Base-by-base conservation (phyloP, 2,888 invertebrate species). In the Elmis aenea region DNA sequence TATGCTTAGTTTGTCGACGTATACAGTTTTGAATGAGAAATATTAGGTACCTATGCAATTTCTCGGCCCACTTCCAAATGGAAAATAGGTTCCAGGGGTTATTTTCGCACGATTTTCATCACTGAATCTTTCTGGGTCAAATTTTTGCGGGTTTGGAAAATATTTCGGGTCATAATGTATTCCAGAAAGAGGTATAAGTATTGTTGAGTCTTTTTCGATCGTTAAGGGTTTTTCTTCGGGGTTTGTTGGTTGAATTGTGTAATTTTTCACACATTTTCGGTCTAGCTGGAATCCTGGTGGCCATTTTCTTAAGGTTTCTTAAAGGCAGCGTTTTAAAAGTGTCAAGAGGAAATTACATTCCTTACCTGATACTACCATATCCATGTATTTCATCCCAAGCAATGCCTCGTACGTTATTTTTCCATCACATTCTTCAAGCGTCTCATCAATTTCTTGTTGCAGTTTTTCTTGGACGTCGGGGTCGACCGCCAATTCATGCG, bases 401-500 rank as follows among this genome's bases (percentile, higher is more conserved):
- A 30, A 6, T 2, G 11, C 61, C 9, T 69, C 72, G 40, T 73
- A 76, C 29, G 62, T 67, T 1, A 76, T 59, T n/a, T 61, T 63
- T 3, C 67, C 68, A 0, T 44, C 27, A 11, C 42, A 42, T 14
- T 37, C 13, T 4, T 37, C 11, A 3, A 26, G 15, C 2, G 39
- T 38, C 4, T 72, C 69, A 9, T 61, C 67, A 21, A 81, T 73
- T 63, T 81, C 80, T 22, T 69, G 51, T 2, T 66, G 66, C 1
- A 81, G 60, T 32, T 58, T 70, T 2, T 71, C 64, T 55, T 81
- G 81, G 0, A 76, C 58, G 0, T 80, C 76, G 11, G 73, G 71
- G 59, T 80, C 71, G 3, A 72, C 31, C 15, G 77, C 76, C 13
- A 82, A 52, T 55, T 80, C 80, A 26, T 78, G 69, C 0, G 75